Evolutionary conservation across 2,888 invertebrate genomes (phyloP).

Genomic region (Drosophila putrida): DNA sequence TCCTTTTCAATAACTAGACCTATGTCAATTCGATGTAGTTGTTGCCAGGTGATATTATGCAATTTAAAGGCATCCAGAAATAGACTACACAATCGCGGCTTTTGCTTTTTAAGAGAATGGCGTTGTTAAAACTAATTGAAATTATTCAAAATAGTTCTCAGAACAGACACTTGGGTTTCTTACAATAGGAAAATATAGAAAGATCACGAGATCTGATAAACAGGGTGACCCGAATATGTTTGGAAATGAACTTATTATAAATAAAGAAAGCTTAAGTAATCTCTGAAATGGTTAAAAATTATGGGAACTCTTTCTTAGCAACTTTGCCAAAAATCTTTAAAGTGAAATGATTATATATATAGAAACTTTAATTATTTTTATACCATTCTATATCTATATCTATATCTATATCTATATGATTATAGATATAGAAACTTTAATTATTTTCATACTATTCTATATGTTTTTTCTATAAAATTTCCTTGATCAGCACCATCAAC

Average conservation of each 20-base stretch:
- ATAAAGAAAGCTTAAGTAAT: neutral
- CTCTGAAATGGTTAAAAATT: no score
- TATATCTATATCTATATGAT: no score
- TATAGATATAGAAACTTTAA: neutral
- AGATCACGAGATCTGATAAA: slow-evolving; percentile 16
- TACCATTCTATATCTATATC: neutral
- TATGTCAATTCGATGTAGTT: slow-evolving; percentile 20
- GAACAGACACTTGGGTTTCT: slow-evolving; percentile 9
- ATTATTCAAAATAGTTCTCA: slow-evolving; percentile 66
- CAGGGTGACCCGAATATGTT: slow-evolving; percentile 2
- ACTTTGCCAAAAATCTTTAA: no score
- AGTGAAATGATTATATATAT: neutral
- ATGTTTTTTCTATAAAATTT: neutral
- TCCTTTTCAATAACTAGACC: slow-evolving; percentile 12
- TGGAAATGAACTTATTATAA: neutral
- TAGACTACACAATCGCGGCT: slow-evolving; percentile 37
- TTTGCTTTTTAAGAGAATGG: slow-evolving; percentile 61
- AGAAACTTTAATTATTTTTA: neutral
- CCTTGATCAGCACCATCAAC: slow-evolving; percentile 87
- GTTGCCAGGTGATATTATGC: slow-evolving; percentile 36
- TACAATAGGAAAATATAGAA: slow-evolving; percentile 18
- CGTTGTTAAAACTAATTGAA: slow-evolving; percentile 66
- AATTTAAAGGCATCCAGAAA: slow-evolving; percentile 67
- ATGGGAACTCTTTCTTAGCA: no score
- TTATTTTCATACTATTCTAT: neutral